Evolutionary conservation across 2,888 invertebrate genomes (phyloP).

Genomic region (Drosophila pegasa): DNA sequence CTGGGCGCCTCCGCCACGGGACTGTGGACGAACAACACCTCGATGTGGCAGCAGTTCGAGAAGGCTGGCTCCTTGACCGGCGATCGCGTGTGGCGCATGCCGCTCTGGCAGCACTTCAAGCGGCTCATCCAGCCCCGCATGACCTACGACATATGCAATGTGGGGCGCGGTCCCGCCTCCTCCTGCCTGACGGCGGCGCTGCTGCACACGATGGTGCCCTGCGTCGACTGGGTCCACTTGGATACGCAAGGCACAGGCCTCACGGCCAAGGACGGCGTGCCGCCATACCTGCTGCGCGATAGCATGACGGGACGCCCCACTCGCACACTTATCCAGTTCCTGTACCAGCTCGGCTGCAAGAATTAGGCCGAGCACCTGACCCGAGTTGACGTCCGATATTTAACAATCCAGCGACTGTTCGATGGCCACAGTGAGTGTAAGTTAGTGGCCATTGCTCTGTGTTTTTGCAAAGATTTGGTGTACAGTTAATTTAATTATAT

Average conservation of each 20-base stretch:
- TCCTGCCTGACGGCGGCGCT: constrained; percentile 90
- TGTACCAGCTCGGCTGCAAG: constrained; percentile 84
- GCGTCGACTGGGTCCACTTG: constrained; percentile 89
- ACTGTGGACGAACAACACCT: constrained; percentile 86
- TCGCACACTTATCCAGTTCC: constrained; percentile 86
- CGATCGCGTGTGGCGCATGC: constrained; percentile 88
- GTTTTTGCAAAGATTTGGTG: background rate
- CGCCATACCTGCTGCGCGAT: constrained; percentile 87
- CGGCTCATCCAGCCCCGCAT: constrained; percentile 68
- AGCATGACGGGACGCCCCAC: constrained; percentile 88
- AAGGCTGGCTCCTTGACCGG: constrained; percentile 86
- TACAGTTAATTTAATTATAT: background rate
- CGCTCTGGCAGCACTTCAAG: constrained; percentile 85
- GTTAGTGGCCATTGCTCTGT: background rate
- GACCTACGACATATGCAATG: constrained; percentile 87
- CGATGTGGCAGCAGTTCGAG: constrained; percentile 86
- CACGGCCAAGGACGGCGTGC: constrained; percentile 86
- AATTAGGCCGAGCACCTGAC: background rate
- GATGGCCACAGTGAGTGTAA: background rate
- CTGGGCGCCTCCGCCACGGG: constrained; percentile 86
- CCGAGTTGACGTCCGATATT: background rate
- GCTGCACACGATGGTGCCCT: constrained; percentile 87
- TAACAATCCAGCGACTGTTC: background rate
- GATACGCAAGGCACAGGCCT: constrained; percentile 91
- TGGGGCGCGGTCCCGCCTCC: constrained; percentile 86